phyloP scores from a whole-genome alignment of 1,140 invertebrate species.

The Macrobrachium rosenbergii region DNA sequence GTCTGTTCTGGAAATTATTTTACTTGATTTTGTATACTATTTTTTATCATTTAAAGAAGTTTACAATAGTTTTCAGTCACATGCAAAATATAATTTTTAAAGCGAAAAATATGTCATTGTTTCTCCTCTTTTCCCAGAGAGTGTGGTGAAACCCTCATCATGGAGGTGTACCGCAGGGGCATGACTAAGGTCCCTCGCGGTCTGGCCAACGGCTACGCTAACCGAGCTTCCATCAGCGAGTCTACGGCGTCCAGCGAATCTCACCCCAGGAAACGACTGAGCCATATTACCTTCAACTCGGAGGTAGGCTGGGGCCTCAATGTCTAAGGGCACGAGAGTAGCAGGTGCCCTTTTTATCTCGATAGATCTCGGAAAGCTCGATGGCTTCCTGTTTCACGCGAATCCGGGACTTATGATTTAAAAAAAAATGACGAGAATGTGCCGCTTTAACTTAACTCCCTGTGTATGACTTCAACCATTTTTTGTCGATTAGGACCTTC shows the following conservation, averaged over 20 bases:
- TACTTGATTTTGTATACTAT: background rate
- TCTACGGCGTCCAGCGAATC: background rate
- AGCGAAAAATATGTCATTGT: conserved; percentile 28
- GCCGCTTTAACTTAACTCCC: too few species aligned
- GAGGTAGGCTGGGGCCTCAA: conserved; percentile 54
- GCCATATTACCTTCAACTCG: conserved; percentile 48
- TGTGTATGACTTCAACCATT: too few species aligned
- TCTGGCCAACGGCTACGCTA: conserved; percentile 30
- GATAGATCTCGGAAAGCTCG: background rate
- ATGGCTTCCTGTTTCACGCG: background rate
- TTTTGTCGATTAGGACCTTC: too few species aligned
- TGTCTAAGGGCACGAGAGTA: background rate
- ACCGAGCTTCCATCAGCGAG: background rate
- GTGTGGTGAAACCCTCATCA: conserved; percentile 78
- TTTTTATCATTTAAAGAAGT: background rate
- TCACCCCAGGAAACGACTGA: conserved; percentile 35
- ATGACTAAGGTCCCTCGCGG: conserved; percentile 66
- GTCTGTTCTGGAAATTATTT: conserved; percentile 68
- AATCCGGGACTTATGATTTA: too few species aligned
- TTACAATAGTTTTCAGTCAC: too few species aligned
- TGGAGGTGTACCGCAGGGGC: conserved; percentile 82
- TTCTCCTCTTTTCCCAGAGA: conserved; percentile 72
- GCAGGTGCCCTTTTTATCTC: background rate
- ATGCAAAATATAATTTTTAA: too few species aligned
- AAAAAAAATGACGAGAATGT: too few species aligned